phyloP scores from a whole-genome alignment of 2,113 vertebrate species.

The Pardalotus punctatus region DNA sequence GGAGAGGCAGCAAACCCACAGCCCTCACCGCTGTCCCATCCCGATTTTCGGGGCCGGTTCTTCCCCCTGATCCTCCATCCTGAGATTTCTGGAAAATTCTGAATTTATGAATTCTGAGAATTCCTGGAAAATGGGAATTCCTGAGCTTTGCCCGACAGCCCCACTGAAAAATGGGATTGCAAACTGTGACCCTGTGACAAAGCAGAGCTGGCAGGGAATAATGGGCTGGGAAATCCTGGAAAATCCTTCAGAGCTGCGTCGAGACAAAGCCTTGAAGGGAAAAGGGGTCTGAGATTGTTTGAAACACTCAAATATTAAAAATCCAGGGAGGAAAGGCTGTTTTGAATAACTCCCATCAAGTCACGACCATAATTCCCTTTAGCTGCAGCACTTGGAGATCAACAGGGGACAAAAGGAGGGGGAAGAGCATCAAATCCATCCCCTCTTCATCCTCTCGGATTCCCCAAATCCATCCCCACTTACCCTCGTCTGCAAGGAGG shows the following conservation, averaged over 20 bases:
- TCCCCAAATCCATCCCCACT: not conserved
- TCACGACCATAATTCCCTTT: not conserved
- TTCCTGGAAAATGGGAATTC: no score
- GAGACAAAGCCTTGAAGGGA: not conserved
- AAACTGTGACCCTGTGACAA: fast-evolving
- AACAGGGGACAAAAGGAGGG: fast-evolving
- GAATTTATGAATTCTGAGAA: no score
- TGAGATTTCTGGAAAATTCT: no score
- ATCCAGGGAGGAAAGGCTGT: not conserved
- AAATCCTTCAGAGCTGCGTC: fast-evolving
- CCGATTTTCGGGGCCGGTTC: fast-evolving
- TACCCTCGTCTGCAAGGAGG: not conserved
- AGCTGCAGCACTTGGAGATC: not conserved
- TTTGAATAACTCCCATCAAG: not conserved
- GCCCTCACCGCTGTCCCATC: not conserved
- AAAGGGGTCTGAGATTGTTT: not conserved
- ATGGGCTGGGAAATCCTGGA: no score
- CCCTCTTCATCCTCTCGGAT: not conserved
- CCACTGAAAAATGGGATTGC: not conserved
- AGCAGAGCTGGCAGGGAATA: not conserved
- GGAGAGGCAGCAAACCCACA: not conserved
- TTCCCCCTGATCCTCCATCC: not conserved
- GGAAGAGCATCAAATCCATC: fast-evolving
- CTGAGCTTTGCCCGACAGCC: not conserved
- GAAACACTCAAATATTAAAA: not conserved